Evolutionary conservation across 2,888 invertebrate genomes (phyloP), one percentile per base, ranked within the genome.

Genomic region (Subacronicta megacephala): DNA sequence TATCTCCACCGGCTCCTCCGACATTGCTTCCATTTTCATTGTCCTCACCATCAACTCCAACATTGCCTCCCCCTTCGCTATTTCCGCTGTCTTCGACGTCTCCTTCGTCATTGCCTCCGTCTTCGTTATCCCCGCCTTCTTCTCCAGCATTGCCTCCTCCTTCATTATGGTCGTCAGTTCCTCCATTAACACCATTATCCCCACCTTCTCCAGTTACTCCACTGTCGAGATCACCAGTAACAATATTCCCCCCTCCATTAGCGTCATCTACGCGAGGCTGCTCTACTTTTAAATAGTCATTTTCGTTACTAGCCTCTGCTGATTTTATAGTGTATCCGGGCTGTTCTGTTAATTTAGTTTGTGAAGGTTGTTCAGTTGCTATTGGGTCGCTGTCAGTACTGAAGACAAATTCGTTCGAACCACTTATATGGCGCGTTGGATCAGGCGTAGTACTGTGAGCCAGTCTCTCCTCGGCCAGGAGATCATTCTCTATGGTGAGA

Each of bases 401-500:
- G 13, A 3, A 6, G 3, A 33, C 10, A 15, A 9, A 3, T 31
- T 49, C 18, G 20, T 41, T 31, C 18, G 37, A 13, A 17, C 7
- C 7, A 18, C 18, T 29, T 23, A 35, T 29, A 10, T 12, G 29
- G 4, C 12, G 29, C 12, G 29, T 12, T 3, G 29, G 1, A 3
- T 29, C 12, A 12, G 13, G 13, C 10, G 7, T 43, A 18, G 43
- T 17, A 10, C 37, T 37, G 17, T 37, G 3, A 18, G 12, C 1
- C n/a, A n/a, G n/a, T 6, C n/a, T 13, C 13, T 51, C 41, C 6
- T 36, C 36, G 10, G 3, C n/a, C 18, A 15, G 26, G 4, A 46
- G 23, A 20, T 26, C 20, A 2, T 51, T 31, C 9, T 56, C 57
- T 15, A 29, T 37, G 17, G 43, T 50, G 52, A 60, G 47, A 20